phyloP scores from a whole-genome alignment of 2,113 vertebrate species.

The Promerops cafer region DNA sequence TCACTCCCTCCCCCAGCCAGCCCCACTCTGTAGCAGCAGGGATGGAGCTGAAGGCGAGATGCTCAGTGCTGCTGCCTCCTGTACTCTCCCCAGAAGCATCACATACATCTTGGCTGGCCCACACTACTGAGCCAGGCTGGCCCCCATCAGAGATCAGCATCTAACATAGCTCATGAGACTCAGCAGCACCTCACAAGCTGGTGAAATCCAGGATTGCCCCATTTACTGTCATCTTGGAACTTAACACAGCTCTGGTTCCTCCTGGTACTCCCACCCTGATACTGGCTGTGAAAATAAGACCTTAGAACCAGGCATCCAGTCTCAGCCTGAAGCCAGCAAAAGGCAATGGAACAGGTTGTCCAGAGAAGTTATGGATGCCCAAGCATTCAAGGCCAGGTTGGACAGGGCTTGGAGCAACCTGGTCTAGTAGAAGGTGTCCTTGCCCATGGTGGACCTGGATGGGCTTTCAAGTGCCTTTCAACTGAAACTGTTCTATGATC shows the following conservation, averaged over 20 bases:
- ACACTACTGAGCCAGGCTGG: background rate
- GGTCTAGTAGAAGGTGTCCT: background rate
- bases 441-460: background rate
- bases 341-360: background rate
- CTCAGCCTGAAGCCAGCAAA: rapidly evolving
- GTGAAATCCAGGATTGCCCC: background rate
- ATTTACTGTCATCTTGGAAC: background rate
- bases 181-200: background rate
- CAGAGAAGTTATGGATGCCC: background rate
- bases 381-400: background rate
- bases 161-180: background rate
- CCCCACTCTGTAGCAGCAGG: background rate
- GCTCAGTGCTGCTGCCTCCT: background rate
- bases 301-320: background rate
- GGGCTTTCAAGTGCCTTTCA: background rate
- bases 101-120: rapidly evolving
- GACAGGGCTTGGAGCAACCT: background rate
- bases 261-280: background rate
- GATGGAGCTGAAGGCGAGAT: rapidly evolving
- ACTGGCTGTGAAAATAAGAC: background rate
- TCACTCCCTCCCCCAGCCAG: background rate
- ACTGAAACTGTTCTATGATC: background rate
- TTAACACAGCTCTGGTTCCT: background rate
- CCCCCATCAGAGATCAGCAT: background rate
- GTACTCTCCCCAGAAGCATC: background rate